Evolutionary conservation across 2,113 vertebrate species (phyloP), one percentile per base, ranked within the genome.

Genomic region (cattle (Bos taurus)): DNA sequence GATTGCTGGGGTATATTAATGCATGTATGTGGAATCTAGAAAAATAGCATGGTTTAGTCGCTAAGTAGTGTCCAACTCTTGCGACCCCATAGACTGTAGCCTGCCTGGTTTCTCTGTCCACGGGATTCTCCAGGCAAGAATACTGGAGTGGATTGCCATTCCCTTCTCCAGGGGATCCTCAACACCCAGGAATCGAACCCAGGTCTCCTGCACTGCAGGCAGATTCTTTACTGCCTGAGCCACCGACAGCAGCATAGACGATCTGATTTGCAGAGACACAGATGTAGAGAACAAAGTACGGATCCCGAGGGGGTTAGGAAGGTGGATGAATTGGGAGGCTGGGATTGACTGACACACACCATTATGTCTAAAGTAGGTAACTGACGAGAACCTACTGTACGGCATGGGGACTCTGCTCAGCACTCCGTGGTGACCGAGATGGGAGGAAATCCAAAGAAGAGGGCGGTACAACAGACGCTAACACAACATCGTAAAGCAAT

Each of bases 341-440:
- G 40, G 40, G 40, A 2, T 3, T 25, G 71, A 77, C 23, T 14
- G 0, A 15, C 3, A 7, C 23, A 77, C 17, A 21, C 71, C 3
- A 2, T 4, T 14, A 2, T 26, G 71, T 77, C 71, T 43, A 6
- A 14, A 43, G 67, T 0, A 1, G 23, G 12, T 14, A 16, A 43
- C 67, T 25, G 21, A 25, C 0, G 11, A 25, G 67, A 23, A 1
- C 36, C 67, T 6, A 1, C 30, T 6, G 21, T 3, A 0, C 2
- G 1, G 36, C 67, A 6, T 0, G 17, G 19, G 67, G 67, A 25
- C 21, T 40, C 67, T 6, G 9, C 36, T 12, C 36, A 40, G 11
- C 21, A 3, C 36, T 74, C 36, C 0, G 4, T 21, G 33, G 33
- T 36, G 67, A 25, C 36, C 2, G 2, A 40, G 2, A 40, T 3